These are phyloP conservation scores for Bos taurus DNA, from an alignment of 2,113 vertebrate species.

Conservation along the genomic window DNA sequence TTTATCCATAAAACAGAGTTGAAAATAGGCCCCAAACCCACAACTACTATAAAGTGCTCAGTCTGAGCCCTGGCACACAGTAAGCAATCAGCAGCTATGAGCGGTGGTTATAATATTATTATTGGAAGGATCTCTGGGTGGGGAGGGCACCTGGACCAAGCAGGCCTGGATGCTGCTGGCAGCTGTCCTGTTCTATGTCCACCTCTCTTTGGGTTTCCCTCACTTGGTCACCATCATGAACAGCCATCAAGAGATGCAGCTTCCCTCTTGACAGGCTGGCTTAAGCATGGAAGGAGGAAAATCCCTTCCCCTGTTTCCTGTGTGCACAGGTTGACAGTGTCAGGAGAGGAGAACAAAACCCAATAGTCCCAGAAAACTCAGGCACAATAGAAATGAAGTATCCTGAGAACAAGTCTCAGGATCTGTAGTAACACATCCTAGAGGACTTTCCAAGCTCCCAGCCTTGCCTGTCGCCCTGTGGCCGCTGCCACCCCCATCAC, in stretches of 20 bases:
- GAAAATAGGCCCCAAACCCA: background rate
- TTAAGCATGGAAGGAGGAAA: background rate
- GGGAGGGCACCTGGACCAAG: background rate
- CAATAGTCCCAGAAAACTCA: background rate
- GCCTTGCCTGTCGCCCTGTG: background rate
- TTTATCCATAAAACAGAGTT: background rate
- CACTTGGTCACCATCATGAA: background rate
- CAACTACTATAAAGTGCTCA: background rate
- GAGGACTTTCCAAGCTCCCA: background rate
- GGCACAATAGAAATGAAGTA: background rate
- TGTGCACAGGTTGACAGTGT: background rate
- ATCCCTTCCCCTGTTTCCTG: background rate
- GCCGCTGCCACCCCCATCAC: background rate
- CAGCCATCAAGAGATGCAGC: fast-evolving
- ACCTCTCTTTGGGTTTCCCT: background rate
- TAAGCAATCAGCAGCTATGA: background rate
- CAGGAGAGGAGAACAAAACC: background rate
- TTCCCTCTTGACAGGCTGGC: background rate
- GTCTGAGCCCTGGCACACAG: background rate
- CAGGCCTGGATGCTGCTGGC: background rate
- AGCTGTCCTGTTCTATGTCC: fast-evolving
- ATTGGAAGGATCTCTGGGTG: background rate
- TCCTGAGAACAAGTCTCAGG: background rate
- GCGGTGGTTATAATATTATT: too few relatives aligned
- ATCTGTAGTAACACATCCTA: background rate